These are phyloP conservation scores for Lydus trimaculatus DNA, from an alignment of 2,888 invertebrate species.

Conservation along the genomic window DNA sequence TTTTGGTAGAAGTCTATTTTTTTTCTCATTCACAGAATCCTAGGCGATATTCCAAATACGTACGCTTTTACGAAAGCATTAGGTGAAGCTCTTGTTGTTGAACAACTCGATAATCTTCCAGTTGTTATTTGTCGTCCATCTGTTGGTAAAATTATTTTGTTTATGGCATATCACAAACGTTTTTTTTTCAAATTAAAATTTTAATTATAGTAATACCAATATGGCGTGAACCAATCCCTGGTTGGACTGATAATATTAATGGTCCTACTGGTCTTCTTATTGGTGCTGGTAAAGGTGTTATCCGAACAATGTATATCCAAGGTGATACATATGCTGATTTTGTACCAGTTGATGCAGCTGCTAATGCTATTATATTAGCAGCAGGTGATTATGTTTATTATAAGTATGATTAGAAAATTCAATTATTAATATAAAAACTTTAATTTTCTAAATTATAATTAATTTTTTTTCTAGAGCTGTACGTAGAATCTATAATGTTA, in stretches of 20 bases:
- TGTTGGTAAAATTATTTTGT: slow-evolving; percentile 66
- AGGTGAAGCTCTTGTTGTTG: slow-evolving; percentile 83
- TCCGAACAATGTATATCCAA: slow-evolving; percentile 88
- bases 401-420: slow-evolving; percentile 59
- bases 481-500: slow-evolving; percentile 73
- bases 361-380: slow-evolving; percentile 70
- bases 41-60: slow-evolving; percentile 85
- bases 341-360: slow-evolving; percentile 81
- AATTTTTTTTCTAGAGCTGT: slow-evolving; percentile 9
- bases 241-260: slow-evolving; percentile 94
- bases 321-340: slow-evolving; percentile 80
- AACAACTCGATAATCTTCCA: slow-evolving; percentile 79
- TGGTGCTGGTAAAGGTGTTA: slow-evolving; percentile 86
- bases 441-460: slow-evolving; percentile 4
- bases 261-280: slow-evolving; percentile 88
- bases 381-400: slow-evolving; percentile 64
- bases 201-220: slow-evolving; percentile 76
- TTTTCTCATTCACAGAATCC: slow-evolving; percentile 61
- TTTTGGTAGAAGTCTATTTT: not conserved
- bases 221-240: slow-evolving; percentile 84
- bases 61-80: slow-evolving; percentile 95
- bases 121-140: slow-evolving; percentile 85
- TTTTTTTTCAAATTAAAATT: not conserved
- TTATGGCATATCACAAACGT: not conserved
- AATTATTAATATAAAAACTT: not conserved